A percentile compares a stretch with the other conserved stretches of the same genome.
These are phyloP conservation scores for Anoncus sp. DNA, from an alignment of 2,888 invertebrate species.

Conservation along the genomic window DNA sequence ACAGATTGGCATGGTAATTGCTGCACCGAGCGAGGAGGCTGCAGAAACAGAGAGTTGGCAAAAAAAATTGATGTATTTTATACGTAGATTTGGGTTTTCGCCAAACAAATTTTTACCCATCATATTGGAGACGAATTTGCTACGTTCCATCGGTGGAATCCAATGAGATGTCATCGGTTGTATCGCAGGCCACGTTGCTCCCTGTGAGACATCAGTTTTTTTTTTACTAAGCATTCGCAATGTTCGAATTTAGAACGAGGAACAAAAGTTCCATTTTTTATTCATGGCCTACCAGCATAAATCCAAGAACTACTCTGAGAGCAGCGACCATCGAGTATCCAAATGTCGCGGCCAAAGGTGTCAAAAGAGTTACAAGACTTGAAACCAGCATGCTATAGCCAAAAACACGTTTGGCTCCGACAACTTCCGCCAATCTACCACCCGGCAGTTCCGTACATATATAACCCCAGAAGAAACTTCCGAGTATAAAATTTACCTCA, in stretches of 20 bases:
- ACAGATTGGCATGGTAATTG: conserved; percentile 94
- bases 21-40: conserved; percentile 96
- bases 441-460: conserved; percentile 95
- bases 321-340: conserved; percentile 89
- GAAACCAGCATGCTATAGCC: conserved; percentile 94
- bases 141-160: conserved; percentile 97
- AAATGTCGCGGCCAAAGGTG: conserved; percentile 90
- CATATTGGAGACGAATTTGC: conserved; percentile 96
- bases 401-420: conserved; percentile 93
- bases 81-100: background rate
- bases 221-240: background rate
- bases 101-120: conserved; percentile 87
- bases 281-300: conserved; percentile 86
- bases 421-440: conserved; percentile 92
- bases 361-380: conserved; percentile 91
- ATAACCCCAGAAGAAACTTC: conserved; percentile 97
- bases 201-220: conserved; percentile 81
- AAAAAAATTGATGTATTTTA: conserved; percentile 1
- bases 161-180: conserved; percentile 96
- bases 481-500: conserved; percentile 91
- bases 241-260: background rate
- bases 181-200: conserved; percentile 97
- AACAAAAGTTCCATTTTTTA: background rate
- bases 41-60: conserved; percentile 46
- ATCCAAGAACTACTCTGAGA: conserved; percentile 90